Base-by-base conservation (phyloP, 92 coral and sea anemone species). In the Umimayanthus chanpuru region DNA sequence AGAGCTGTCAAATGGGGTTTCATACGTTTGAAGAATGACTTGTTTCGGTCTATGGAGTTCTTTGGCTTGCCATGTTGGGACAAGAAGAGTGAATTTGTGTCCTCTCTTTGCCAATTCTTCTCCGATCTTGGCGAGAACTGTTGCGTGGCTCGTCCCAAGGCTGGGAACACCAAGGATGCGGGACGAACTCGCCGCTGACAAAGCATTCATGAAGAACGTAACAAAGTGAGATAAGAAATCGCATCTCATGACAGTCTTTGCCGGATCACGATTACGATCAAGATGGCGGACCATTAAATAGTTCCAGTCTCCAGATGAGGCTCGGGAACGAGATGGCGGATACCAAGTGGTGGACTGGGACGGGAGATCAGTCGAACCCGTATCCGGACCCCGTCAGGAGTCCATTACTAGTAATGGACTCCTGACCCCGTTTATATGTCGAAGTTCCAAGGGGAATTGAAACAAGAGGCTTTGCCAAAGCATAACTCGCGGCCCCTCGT, bases 101-200 rank as follows among this genome's bases (percentile, higher is more conserved):
- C 94, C 94, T 71, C 98, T 83, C 29, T n/a, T 76, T 9, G 71
- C 78, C 2, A 95, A 86, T 53, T 95, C 94, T 26, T 91, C 92
- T 2, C 98, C 98, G 49, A 95, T 89, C 88, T 95, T 95, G 65
- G 72, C 89, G 5, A 90, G 81, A 67, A 92, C 95, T 9, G 86
- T 86, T 6, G 92, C 91, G 77, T 95, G 96, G 56, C 98, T 95
- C 8, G 88, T 79, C 15, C 95, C 93, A 66, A 94, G 79, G 88
- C 93, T 91, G 16, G 95, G 95, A 66, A 94, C 76, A 44, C 98
- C 98, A 76, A 94, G 76, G 30, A 95, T 89, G 16, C 91, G 95
- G 58, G 77, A 82, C 14, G 76, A 25, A 5, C 80, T 50, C 43
- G 29, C 79, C 55, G 8, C 30, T 25, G 44, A n/a, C 3, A 73